Percentiles rank a stretch among this genome's conserved stretches.
Conservation (phyloP, 2,113 vertebrate species). For the Tychaedon coryphoeus region DNA sequence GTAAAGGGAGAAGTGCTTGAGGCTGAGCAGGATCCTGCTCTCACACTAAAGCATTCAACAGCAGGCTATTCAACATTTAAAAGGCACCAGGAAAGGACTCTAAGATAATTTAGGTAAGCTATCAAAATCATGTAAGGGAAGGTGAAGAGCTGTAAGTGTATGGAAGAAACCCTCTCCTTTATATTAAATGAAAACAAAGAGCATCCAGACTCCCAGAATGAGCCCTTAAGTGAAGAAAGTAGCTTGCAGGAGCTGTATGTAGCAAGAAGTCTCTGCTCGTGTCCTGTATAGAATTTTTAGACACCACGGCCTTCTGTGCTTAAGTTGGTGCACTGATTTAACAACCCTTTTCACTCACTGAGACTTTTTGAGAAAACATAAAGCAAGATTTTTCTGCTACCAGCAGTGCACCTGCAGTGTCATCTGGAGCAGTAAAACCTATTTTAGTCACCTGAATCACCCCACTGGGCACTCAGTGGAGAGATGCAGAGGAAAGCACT, state of each 20-base stretch:
- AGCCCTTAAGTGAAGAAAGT: background rate
- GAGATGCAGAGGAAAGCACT: background rate
- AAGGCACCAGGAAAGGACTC: background rate
- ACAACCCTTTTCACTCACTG: background rate
- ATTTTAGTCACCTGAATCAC: background rate
- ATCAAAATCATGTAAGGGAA: background rate
- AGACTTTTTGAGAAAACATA: background rate
- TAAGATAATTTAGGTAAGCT: background rate
- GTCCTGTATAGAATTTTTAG: background rate
- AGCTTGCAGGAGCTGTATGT: background rate
- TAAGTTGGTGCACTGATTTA: background rate
- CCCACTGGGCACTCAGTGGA: background rate
- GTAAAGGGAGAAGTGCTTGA: background rate
- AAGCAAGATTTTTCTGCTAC: background rate
- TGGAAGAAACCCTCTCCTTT: background rate
- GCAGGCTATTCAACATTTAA: background rate
- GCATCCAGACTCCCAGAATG: background rate
- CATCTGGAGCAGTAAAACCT: background rate
- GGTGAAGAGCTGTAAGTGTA: background rate
- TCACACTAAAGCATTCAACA: background rate
- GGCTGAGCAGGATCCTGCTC: background rate
- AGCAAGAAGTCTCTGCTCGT: background rate
- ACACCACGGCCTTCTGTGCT: background rate
- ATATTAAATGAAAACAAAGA: background rate
- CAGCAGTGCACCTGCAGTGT: background rate